Conservation (phyloP, 2,888 invertebrate species). For the Coremacera marginata region DNA sequence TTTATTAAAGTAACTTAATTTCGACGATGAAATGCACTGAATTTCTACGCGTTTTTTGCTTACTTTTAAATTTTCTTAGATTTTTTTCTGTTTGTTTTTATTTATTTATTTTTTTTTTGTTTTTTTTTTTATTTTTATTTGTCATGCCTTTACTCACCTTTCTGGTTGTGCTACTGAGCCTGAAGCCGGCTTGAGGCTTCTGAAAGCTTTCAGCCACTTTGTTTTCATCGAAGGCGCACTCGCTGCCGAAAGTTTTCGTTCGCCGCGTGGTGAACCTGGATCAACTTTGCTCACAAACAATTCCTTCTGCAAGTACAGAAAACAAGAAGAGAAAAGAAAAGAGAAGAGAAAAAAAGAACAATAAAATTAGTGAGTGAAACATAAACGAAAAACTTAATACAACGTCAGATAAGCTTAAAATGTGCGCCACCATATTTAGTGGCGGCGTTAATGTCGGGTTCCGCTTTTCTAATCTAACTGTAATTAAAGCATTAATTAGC, state of each 20-base stretch:
- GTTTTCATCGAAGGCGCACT: conserved; percentile 93
- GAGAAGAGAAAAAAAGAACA: neutral
- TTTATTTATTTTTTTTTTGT: neutral
- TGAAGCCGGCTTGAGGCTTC: conserved; percentile 88
- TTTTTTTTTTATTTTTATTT: neutral
- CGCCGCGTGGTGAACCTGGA: conserved; percentile 75
- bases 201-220: conserved; percentile 97
- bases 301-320: conserved; percentile 79
- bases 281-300: conserved; percentile 84
- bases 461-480: conserved; percentile 14
- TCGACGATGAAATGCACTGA: no score
- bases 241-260: conserved; percentile 87
- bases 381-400: neutral
- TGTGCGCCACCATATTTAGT: conserved; percentile 8
- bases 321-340: neutral
- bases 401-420: neutral
- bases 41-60: no score
- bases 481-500: conserved; percentile 17
- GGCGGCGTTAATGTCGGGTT: conserved; percentile 4
- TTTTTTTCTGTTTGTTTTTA: neutral
- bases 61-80: no score
- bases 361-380: neutral
- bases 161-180: conserved; percentile 72
- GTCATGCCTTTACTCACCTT: conserved; percentile 73
- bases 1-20: no score